Base-by-base conservation (phyloP, 2,888 invertebrate species). In the Thumatha senex region DNA sequence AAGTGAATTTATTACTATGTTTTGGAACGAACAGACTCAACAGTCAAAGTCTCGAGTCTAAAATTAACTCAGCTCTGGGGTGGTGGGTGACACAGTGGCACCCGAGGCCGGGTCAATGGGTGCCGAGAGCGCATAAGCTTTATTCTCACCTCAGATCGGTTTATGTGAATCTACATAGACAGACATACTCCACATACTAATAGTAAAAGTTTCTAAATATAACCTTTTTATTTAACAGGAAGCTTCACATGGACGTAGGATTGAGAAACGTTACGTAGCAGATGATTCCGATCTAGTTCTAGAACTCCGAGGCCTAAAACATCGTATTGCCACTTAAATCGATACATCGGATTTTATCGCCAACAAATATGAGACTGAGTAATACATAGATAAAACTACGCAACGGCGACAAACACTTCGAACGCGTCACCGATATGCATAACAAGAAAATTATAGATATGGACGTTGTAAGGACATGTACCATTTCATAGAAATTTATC, bases 271-370 rank as follows among this genome's bases (percentile, higher is more conserved):
- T 51, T 94, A 94, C 74, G 92, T 94, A 41, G 91, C 94, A 1
- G 92, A 91, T 56, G 94, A 95, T 76, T 93, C 93, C 48, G 93
- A 93, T 66, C 85, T 95, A 48, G 94, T 94, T 4, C 85, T 92
- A 39, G 94, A 95, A 80, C 90, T 95, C 46, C 92, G 93, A 62
- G 93, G 93, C 47, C 86, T 95, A 48, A 95, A 94, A 80, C 93
- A 94, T 75, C 89, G 88, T 72, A 91, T 91, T 61, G 80, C 90
- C 44, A 93, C 94, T 76, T 93, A 94, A 93, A 78, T 70, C 63
- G 61, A 75, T 63, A 67, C 71, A 67, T 67, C 77, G 64, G 80
- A 78, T 67, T n/a, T n/a, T 69, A 81, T 76, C 82, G 88, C 89
- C 86, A 89, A 89, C 83, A 78, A 83, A 79, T 74, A 89, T 89